Evolutionary conservation across 2,888 invertebrate species (phyloP), one percentile per base, ranked within the genome.

Genomic region (Endomychus coccineus): DNA sequence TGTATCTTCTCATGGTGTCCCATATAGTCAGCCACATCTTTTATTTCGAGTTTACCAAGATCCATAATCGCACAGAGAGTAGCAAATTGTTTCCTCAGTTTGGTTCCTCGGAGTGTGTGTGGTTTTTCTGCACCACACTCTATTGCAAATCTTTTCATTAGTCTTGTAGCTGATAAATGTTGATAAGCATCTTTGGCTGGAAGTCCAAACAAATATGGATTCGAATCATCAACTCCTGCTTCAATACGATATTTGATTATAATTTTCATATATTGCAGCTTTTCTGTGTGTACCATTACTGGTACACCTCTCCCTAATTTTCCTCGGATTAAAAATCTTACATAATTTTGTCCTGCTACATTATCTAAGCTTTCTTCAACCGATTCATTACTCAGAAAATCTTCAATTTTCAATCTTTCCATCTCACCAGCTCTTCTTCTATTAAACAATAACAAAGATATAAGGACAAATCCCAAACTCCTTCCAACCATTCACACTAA

Each of bases 371-470:
- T n/a, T n/a, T 30, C 19, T n/a, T 17, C n/a, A 3, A 19, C 10
- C 3, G 15, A 9, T 11, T 17, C 30, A 11, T 17, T 19, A 3
- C 13, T 30, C 3, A 19, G 4, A 19, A 17, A 16, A 12, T 17
- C 17, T 3, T 16, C 17, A n/a, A 30, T 30, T 30, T 10, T 17
- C 4, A 30, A 12, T 17, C 30, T 16, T 30, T 30, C 30, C 19
- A 30, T 17, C 21, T 30, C 30, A 3, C 30, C 27, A 14, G 27
- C 27, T 11, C 27, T 5, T 3, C 27, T 5, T 12, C 19, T 4
- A 13, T 30, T 30, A 13, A 30, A 30, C 4, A 30, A 4, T 19
- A 19, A 21, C n/a, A 24, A n/a, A 3, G 28, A 28, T n/a, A n/a
- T n/a, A n/a, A n/a, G n/a, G n/a, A n/a, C n/a, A n/a, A n/a, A n/a